Percentiles rank a stretch among this genome's conserved stretches.
Evolutionary conservation across 2,113 vertebrate genomes (phyloP).

Genomic region (Calypte anna): DNA sequence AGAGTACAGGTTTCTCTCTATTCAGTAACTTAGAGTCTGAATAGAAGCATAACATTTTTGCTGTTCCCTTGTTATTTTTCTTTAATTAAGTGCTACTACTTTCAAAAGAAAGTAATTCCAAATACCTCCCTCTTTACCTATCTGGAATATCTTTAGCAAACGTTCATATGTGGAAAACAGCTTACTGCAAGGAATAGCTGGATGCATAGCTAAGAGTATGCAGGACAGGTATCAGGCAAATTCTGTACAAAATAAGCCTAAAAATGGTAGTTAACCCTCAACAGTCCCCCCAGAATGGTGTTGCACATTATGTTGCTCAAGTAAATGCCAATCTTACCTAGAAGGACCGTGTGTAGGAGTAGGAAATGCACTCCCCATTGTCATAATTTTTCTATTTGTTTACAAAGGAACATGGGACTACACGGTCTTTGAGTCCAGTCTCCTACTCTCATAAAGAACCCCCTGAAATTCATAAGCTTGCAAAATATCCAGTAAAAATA

Average conservation of each 20-base stretch:
- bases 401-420: not conserved
- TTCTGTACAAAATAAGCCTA: not conserved
- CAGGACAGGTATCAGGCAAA: not conserved
- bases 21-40: not conserved
- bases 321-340: not conserved
- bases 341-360: not conserved
- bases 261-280: not conserved
- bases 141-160: not conserved
- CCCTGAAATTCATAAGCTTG: not conserved
- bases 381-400: not conserved
- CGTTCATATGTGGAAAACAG: not conserved
- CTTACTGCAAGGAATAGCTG: not conserved
- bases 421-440: not conserved
- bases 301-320: not conserved
- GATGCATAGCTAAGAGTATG: not conserved
- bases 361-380: not conserved
- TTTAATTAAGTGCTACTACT: conserved; percentile 1
- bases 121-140: not conserved
- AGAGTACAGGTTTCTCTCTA: not conserved
- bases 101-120: not conserved
- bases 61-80: not conserved
- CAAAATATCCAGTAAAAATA: not conserved
- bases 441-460: not conserved
- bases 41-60: not conserved
- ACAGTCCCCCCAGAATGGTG: rapidly evolving